phyloP scores from a whole-genome alignment of 2,113 vertebrate genomes.

The Eclectus roratus region DNA sequence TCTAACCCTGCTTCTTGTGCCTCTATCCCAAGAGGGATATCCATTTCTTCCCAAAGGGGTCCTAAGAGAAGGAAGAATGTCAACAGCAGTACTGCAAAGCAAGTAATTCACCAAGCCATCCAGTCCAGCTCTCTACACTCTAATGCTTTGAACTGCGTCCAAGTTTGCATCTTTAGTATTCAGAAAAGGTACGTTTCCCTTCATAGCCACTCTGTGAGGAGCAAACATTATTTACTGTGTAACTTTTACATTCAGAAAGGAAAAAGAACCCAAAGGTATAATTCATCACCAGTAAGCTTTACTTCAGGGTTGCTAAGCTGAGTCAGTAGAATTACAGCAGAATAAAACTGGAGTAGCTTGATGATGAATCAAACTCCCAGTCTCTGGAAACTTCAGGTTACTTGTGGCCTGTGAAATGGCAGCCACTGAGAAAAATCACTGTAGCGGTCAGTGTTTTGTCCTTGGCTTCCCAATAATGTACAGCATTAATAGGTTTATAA shows the following conservation, averaged over 20 bases:
- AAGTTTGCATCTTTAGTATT: background rate
- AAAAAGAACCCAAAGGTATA: background rate
- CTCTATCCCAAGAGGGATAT: background rate
- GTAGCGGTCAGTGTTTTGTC: background rate
- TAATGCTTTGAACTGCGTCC: background rate
- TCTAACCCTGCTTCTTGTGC: background rate
- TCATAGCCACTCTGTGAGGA: background rate
- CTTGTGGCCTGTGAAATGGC: background rate
- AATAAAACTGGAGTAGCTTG: background rate
- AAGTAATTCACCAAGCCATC: background rate
- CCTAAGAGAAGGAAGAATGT: background rate
- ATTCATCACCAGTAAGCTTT: background rate
- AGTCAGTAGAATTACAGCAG: background rate
- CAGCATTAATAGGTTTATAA: background rate
- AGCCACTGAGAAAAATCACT: background rate
- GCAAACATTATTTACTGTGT: background rate
- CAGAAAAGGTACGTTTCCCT: background rate
- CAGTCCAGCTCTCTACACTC: background rate
- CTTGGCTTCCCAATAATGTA: background rate
- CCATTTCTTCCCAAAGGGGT: background rate
- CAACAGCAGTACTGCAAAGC: background rate
- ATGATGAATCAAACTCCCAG: background rate
- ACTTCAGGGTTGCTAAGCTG: background rate
- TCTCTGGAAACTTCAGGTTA: background rate
- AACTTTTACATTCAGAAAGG: background rate